Conservation (phyloP, 2,888 invertebrate genomes). For the Ichneumoninae sp. region DNA sequence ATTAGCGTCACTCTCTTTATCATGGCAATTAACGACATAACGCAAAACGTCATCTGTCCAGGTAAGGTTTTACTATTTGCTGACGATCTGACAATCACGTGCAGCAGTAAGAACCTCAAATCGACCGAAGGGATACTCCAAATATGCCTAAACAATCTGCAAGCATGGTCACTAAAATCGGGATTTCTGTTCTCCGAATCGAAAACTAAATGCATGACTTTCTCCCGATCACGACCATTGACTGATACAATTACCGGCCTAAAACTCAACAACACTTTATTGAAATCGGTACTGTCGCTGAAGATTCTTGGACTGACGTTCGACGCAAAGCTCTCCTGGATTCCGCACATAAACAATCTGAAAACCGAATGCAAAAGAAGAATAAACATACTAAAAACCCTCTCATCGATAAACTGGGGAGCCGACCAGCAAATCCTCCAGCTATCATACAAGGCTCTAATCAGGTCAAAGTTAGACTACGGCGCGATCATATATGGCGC, state of each 20-base stretch:
- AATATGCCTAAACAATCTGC: conserved; percentile 34
- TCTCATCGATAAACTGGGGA: conserved; percentile 33
- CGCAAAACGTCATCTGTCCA: neutral
- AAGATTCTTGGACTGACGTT: conserved; percentile 43
- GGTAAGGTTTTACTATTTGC: conserved; percentile 25
- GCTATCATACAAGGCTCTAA: conserved; percentile 37
- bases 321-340: conserved; percentile 38
- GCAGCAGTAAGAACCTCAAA: conserved; percentile 25
- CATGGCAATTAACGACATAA: conserved; percentile 36
- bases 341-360: conserved; percentile 24
- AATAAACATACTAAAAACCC: conserved; percentile 35
- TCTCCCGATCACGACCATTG: conserved; percentile 5
- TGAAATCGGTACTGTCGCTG: neutral
- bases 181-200: conserved; percentile 45
- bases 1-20: conserved; percentile 38
- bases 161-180: conserved; percentile 23
- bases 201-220: conserved; percentile 54
- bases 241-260: neutral
- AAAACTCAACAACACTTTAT: neutral
- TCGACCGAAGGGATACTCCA: conserved; percentile 27
- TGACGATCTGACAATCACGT: conserved; percentile 43
- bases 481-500: neutral
- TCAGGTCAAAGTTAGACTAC: conserved; percentile 47
- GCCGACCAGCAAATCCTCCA: conserved; percentile 26
- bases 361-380: conserved; percentile 1